These are phyloP conservation scores for Vollenhovia emeryi DNA, from an alignment of 1,140 invertebrate genomes.

Conservation along the genomic window DNA sequence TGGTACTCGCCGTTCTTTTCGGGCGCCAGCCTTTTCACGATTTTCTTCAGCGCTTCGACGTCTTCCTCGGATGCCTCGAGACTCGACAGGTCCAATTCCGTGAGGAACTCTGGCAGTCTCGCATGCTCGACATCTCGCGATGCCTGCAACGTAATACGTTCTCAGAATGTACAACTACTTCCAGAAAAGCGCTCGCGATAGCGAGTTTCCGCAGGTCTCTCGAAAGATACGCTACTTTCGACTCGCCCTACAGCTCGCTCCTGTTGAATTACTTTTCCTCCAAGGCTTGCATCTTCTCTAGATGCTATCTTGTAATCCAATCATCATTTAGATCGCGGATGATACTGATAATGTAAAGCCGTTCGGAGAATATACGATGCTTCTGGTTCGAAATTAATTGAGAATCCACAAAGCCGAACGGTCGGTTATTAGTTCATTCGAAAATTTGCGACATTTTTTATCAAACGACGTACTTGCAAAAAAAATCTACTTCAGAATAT, in stretches of 20 bases:
- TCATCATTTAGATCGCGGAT: not conserved
- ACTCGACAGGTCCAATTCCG: slow-evolving; percentile 80
- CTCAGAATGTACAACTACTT: slow-evolving; percentile 55
- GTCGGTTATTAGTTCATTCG: not conserved
- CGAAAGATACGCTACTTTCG: slow-evolving; percentile 4
- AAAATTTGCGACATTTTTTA: not conserved
- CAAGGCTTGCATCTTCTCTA: not conserved
- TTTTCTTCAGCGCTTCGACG: slow-evolving; percentile 79
- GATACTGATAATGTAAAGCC: not conserved
- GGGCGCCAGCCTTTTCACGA: slow-evolving; percentile 82
- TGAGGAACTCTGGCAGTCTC: slow-evolving; percentile 79
- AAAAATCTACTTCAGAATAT: not conserved
- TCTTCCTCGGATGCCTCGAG: slow-evolving; percentile 81
- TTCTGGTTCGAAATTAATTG: not conserved
- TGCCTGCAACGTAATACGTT: slow-evolving; percentile 70
- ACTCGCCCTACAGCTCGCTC: not conserved
- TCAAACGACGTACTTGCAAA: not conserved
- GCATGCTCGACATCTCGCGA: slow-evolving; percentile 73
- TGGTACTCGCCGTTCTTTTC: slow-evolving; percentile 85
- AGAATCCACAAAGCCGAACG: not conserved
- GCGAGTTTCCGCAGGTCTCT: not conserved
- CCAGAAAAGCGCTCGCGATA: slow-evolving; percentile 28
- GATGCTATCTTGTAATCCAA: not conserved
- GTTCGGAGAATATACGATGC: not conserved
- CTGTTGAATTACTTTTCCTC: not conserved